phyloP scores from a whole-genome alignment of 2,888 invertebrate species.

The Ligdia adustata region DNA sequence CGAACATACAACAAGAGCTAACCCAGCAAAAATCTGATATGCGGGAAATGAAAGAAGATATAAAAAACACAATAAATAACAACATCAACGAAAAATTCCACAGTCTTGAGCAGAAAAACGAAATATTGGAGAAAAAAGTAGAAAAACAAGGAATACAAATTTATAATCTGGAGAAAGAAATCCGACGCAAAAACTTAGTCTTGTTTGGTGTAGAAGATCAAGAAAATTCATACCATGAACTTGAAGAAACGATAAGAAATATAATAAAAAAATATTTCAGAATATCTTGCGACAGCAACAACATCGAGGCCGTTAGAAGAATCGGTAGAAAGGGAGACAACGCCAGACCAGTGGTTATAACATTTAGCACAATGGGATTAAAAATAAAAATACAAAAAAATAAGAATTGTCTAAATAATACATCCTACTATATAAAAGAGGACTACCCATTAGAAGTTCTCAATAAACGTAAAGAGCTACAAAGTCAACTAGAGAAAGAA shows the following conservation, averaged over 20 bases:
- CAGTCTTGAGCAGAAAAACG: slow-evolving; percentile 27
- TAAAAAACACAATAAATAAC: slow-evolving; percentile 36
- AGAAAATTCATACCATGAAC: slow-evolving; percentile 33
- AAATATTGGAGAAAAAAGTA: slow-evolving; percentile 31
- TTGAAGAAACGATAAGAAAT: slow-evolving; percentile 41
- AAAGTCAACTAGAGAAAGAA: no score
- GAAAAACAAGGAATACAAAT: slow-evolving; percentile 39
- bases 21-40: slow-evolving; percentile 33
- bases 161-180: slow-evolving; percentile 30
- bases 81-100: slow-evolving; percentile 35
- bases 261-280: slow-evolving; percentile 32
- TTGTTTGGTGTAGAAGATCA: slow-evolving; percentile 38
- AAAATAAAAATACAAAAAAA: no score
- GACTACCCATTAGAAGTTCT: background rate
- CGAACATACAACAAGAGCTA: slow-evolving; percentile 32
- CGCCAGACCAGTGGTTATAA: slow-evolving; percentile 29
- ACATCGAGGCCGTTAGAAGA: slow-evolving; percentile 30
- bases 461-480: no score
- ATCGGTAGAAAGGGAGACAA: slow-evolving; percentile 32
- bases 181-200: slow-evolving; percentile 36
- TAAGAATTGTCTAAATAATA: no score
- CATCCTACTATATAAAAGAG: no score
- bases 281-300: slow-evolving; percentile 20
- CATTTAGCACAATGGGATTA: slow-evolving; percentile 7
- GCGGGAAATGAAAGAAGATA: slow-evolving; percentile 37